Percentiles rank a stretch among this genome's conserved stretches.
Evolutionary conservation across 2,113 vertebrate species (phyloP).

Genomic region (Forbesichthys agassizii): DNA sequence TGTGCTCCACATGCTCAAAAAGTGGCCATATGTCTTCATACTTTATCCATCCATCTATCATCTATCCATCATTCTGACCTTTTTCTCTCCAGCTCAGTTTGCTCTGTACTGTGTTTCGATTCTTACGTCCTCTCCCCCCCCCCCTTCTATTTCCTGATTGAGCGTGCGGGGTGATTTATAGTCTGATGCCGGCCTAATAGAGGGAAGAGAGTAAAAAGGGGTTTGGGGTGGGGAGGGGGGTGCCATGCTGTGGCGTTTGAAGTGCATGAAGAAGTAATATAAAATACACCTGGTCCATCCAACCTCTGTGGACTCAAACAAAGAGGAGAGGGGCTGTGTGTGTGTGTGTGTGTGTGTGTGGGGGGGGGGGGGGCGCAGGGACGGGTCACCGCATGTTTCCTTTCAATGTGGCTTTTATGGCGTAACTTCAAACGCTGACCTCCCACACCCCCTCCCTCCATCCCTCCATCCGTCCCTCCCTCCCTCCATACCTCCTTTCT

Average conservation of each 20-base stretch:
- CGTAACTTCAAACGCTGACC: slow-evolving; percentile 79
- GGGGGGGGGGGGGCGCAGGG: slow-evolving; percentile 16
- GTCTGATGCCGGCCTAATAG: slow-evolving; percentile 51
- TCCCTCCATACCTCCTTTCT: slow-evolving; percentile 56
- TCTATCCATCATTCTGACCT: neutral
- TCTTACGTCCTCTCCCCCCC: slow-evolving; percentile 1
- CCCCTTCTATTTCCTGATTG: slow-evolving; percentile 37
- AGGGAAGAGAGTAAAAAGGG: slow-evolving; percentile 25
- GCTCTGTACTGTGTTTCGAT: slow-evolving; percentile 30
- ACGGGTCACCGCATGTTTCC: slow-evolving; percentile 76
- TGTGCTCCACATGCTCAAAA: no score
- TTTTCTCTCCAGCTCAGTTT: slow-evolving; percentile 10
- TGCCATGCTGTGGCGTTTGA: slow-evolving; percentile 71
- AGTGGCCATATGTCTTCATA: no score
- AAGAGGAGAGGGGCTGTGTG: slow-evolving; percentile 43
- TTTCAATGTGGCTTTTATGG: slow-evolving; percentile 82
- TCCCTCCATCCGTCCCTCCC: slow-evolving; percentile 52
- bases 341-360: slow-evolving; percentile 2
- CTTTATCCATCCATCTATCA: no score
- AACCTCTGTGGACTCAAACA: slow-evolving; percentile 60
- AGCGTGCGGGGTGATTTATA: slow-evolving; percentile 65
- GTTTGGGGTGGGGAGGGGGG: slow-evolving; percentile 40
- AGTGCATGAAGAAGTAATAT: slow-evolving; percentile 79
- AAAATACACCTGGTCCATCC: slow-evolving; percentile 82
- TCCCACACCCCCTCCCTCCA: slow-evolving; percentile 49